Evolutionary conservation across 2,113 vertebrate species (phyloP).

Genomic region (Mugil cephalus): DNA sequence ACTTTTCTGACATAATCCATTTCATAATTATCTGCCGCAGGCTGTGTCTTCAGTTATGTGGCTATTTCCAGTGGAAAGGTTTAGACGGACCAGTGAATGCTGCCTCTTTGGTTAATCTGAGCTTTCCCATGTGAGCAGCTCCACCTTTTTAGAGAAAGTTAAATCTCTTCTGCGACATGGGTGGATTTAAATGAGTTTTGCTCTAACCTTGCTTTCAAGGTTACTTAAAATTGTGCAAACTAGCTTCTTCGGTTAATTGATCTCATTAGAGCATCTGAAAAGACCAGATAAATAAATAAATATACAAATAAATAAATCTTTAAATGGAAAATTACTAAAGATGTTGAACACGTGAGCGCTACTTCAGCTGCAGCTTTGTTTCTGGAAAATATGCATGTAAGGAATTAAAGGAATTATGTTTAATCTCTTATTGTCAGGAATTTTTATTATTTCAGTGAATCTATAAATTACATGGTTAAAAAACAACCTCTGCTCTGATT

Average conservation of each 20-base stretch:
- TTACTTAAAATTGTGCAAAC: conserved; percentile 14
- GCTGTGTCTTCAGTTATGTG: conserved; percentile 13
- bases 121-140: conserved; percentile 20
- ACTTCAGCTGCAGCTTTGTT: not conserved
- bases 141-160: conserved; percentile 1
- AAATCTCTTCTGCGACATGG: conserved; percentile 37
- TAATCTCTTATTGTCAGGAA: not conserved
- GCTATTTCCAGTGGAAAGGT: not conserved
- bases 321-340: conserved; percentile 2
- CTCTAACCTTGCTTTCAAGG: conserved; percentile 10
- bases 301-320: not conserved
- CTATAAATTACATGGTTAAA: not conserved
- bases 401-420: not conserved
- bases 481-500: conserved; percentile 1
- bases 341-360: not conserved
- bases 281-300: not conserved
- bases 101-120: not conserved
- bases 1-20: conserved; percentile 12
- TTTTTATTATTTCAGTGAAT: not conserved
- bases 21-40: conserved; percentile 26
- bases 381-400: not conserved
- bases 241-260: conserved; percentile 49
- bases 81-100: not conserved
- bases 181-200: conserved; percentile 31
- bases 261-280: conserved; percentile 18